Conservation (phyloP, 2,797 vertebrate genomes). For the Mormyrus proboscirostris region DNA sequence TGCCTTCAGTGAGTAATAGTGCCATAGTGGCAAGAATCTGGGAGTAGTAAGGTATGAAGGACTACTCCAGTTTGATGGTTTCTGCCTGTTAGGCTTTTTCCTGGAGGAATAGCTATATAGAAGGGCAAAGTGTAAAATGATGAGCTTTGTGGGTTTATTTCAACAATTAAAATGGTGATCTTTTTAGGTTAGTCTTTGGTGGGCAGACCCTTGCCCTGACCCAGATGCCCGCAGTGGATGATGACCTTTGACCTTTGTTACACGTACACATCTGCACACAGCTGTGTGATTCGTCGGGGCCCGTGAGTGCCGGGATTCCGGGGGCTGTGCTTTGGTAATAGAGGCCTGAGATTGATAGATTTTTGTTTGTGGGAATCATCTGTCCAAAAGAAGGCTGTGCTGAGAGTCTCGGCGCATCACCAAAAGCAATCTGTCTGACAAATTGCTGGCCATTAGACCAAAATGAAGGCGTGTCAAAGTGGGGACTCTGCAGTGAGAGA, state of each 20-base stretch:
- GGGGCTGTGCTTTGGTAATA: not conserved
- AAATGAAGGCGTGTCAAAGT: not conserved
- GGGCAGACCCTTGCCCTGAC: not conserved
- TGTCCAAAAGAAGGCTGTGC: not conserved
- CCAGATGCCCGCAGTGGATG: not conserved
- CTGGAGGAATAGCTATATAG: not conserved
- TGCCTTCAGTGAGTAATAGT: not conserved
- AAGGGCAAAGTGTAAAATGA: not conserved
- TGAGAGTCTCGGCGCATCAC: conserved; percentile 6
- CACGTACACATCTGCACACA: not conserved
- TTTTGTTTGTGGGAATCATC: not conserved
- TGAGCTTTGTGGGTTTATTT: not conserved
- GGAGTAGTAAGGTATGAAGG: not conserved
- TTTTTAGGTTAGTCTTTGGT: not conserved
- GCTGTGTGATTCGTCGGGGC: not conserved
- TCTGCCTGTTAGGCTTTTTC: not conserved
- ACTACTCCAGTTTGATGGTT: not conserved
- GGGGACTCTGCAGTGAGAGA: conserved; percentile 41
- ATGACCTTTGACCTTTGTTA: not conserved
- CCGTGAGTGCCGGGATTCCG: not conserved
- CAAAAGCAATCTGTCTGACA: conserved; percentile 43
- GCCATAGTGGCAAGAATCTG: not conserved
- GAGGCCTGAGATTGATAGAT: not conserved
- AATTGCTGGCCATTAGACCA: conserved; percentile 44
- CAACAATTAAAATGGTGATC: not conserved